phyloP scores from a whole-genome alignment of 1,140 invertebrate genomes.

The Trachymyrmex septentrionalis region DNA sequence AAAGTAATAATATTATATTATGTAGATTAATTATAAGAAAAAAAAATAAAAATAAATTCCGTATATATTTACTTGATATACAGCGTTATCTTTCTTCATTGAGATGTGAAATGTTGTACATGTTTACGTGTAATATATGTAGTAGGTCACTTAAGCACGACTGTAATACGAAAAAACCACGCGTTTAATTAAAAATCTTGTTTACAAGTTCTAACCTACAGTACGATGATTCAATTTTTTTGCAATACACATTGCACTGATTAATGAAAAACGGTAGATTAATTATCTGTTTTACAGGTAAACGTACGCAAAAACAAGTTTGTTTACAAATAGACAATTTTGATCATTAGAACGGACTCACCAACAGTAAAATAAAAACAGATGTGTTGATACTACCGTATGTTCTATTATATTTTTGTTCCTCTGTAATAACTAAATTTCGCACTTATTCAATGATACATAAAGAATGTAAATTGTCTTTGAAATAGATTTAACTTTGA shows the following conservation, averaged over 20 bases:
- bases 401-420: not conserved
- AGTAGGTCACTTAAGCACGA: not conserved
- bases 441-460: not conserved
- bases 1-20: slow-evolving; percentile 1
- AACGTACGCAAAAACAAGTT: slow-evolving; percentile 18
- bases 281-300: not conserved
- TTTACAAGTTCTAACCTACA: not conserved
- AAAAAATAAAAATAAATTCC: not conserved
- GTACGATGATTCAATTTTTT: not conserved
- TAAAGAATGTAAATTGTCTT: not conserved
- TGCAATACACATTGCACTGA: not conserved
- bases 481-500: slow-evolving; percentile 13
- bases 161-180: not conserved
- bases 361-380: not conserved
- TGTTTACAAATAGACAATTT: not conserved
- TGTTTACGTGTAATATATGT: not conserved
- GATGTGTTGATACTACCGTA: not conserved
- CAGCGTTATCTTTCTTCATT: not conserved
- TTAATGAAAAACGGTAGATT: not conserved
- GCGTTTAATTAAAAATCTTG: slow-evolving; percentile 1
- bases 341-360: not conserved
- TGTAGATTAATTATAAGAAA: not conserved
- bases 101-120: not conserved
- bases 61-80: not conserved
- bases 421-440: not conserved